Conservation (phyloP, 1,140 invertebrate species). For the Pseudoatta argentina region DNA sequence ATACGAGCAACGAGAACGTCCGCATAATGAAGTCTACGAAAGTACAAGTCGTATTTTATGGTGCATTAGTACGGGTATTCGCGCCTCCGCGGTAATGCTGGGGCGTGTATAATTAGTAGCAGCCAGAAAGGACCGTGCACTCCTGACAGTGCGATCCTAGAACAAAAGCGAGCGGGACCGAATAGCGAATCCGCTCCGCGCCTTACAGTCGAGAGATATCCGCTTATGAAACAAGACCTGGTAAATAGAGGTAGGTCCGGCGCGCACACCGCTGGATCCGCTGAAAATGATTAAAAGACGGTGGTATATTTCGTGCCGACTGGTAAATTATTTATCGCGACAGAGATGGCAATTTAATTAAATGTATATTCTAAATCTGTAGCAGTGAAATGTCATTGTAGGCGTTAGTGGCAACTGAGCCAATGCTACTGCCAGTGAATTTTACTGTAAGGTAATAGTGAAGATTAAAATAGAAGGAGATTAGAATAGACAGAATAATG, state of each 20-base stretch:
- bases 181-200: slow-evolving; percentile 40
- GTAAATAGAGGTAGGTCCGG: slow-evolving; percentile 19
- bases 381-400: too few species aligned
- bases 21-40: slow-evolving; percentile 19
- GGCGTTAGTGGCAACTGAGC: too few species aligned
- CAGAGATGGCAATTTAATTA: slow-evolving; percentile 48
- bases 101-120: slow-evolving; percentile 39
- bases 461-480: too few species aligned
- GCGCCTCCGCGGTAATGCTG: slow-evolving; percentile 27
- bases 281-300: slow-evolving; percentile 36
- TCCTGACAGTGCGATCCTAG: slow-evolving; percentile 45
- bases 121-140: slow-evolving; percentile 8
- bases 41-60: slow-evolving; percentile 48
- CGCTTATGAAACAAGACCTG: slow-evolving; percentile 46
- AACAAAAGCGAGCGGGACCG: slow-evolving; percentile 50
- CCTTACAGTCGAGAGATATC: slow-evolving; percentile 27
- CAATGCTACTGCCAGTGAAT: too few species aligned
- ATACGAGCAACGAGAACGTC: slow-evolving; percentile 22
- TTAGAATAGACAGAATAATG: too few species aligned
- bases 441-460: too few species aligned
- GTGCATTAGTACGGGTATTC: slow-evolving; percentile 33
- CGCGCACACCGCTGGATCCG: neutral
- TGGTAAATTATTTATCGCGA: slow-evolving; percentile 46
- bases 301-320: slow-evolving; percentile 13
- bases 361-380: neutral